A percentile compares a stretch with the other conserved stretches of the same genome.
Evolutionary conservation across 1,140 invertebrate genomes (phyloP).

Genomic region (Metaphire vulgaris): DNA sequence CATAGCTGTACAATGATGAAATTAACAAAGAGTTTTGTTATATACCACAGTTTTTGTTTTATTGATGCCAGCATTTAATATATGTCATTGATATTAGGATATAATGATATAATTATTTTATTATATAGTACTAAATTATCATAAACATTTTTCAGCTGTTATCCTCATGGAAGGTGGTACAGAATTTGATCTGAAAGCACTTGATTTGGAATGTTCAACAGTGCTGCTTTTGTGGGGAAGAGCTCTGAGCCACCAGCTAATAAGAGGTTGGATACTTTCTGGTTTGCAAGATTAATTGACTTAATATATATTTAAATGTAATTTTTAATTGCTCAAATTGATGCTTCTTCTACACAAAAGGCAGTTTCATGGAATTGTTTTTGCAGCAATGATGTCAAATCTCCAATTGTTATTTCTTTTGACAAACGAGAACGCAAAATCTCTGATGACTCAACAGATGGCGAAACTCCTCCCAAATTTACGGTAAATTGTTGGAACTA

Average conservation of each 20-base stretch:
- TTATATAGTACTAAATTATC: no score
- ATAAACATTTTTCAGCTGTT: conserved; percentile 71
- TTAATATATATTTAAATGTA: no score
- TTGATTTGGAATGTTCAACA: conserved; percentile 56
- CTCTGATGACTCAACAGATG: background rate
- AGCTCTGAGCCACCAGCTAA: background rate
- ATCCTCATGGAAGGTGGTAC: conserved; percentile 93
- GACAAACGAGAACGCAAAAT: conserved; percentile 21
- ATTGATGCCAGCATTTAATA: no score
- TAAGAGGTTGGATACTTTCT: background rate
- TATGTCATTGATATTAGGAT: no score
- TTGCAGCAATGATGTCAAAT: background rate
- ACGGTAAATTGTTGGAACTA: background rate
- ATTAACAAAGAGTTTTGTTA: no score
- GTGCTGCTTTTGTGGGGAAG: background rate
- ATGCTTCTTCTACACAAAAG: no score
- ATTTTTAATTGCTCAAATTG: no score
- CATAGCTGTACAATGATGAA: no score
- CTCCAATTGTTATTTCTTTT: conserved; percentile 12
- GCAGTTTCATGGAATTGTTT: no score
- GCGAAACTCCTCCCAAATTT: background rate
- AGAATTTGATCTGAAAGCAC: conserved; percentile 81
- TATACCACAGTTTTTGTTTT: no score
- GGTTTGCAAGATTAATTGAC: no score
- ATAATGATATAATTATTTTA: no score